phyloP scores from a whole-genome alignment of 23 tunicate species.

The Halocynthia aurantium region DNA sequence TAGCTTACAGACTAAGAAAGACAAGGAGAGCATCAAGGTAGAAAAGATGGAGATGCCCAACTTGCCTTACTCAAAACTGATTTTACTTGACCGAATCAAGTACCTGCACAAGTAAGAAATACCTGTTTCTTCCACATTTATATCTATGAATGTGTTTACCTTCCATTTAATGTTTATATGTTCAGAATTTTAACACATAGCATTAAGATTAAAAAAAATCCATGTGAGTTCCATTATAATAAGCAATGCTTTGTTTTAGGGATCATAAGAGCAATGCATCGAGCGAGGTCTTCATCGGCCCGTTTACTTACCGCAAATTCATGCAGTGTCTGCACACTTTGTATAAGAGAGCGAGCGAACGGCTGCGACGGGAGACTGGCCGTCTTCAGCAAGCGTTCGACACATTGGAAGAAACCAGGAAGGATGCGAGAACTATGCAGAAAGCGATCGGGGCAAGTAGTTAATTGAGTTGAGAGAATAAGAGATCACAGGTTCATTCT shows the following conservation, averaged over 20 bases:
- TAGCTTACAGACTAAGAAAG: slow-evolving; percentile 73
- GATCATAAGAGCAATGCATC: slow-evolving; percentile 48
- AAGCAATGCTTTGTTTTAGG: slow-evolving; percentile 11
- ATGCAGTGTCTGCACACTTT: slow-evolving; percentile 72
- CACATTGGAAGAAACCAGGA: slow-evolving; percentile 79
- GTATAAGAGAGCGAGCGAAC: slow-evolving; percentile 53
- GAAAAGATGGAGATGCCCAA: slow-evolving; percentile 82
- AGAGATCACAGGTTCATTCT: neutral
- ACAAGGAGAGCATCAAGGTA: slow-evolving; percentile 79
- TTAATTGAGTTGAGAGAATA: neutral
- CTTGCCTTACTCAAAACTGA: slow-evolving; percentile 75
- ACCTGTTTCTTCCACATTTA: no score
- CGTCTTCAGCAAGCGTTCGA: slow-evolving; percentile 55
- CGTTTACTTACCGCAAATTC: slow-evolving; percentile 73
- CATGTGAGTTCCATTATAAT: no score
- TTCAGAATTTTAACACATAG: no score
- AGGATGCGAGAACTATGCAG: slow-evolving; percentile 79
- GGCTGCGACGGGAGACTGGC: slow-evolving; percentile 41
- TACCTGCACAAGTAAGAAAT: slow-evolving; percentile 56
- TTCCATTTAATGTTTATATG: no score
- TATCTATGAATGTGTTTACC: no score
- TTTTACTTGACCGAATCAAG: slow-evolving; percentile 72
- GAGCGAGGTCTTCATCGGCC: slow-evolving; percentile 77
- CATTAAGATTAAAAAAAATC: no score
- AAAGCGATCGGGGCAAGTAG: slow-evolving; percentile 53